phyloP scores from a whole-genome alignment of 1,140 invertebrate genomes.

The Halictus rubicundus region DNA sequence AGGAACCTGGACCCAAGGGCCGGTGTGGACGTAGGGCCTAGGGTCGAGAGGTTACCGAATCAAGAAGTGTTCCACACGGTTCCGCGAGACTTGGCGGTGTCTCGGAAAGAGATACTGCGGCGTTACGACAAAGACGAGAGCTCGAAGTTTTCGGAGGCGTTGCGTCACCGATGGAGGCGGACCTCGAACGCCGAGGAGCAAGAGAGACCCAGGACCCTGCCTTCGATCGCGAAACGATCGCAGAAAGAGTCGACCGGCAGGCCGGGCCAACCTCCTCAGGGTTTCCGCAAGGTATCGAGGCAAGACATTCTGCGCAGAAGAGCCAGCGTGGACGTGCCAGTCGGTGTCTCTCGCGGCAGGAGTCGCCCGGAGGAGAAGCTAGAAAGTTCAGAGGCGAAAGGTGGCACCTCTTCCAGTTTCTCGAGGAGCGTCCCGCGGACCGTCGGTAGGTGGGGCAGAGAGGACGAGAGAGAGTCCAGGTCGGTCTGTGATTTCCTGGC shows the following conservation, averaged over 20 bases:
- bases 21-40: neutral
- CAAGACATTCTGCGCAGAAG: slow-evolving; percentile 74
- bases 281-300: slow-evolving; percentile 66
- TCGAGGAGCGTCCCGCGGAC: slow-evolving; percentile 43
- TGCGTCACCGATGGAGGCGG: slow-evolving; percentile 45
- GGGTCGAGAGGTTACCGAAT: neutral
- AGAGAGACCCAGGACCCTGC: slow-evolving; percentile 69
- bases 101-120: slow-evolving; percentile 70
- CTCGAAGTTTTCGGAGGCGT: slow-evolving; percentile 53
- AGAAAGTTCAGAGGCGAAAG: slow-evolving; percentile 48
- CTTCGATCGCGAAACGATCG: slow-evolving; percentile 60
- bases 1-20: neutral
- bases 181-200: slow-evolving; percentile 32
- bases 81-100: slow-evolving; percentile 56
- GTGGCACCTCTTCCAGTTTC: slow-evolving; percentile 20
- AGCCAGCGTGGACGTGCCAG: slow-evolving; percentile 61
- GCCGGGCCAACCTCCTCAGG: slow-evolving; percentile 22
- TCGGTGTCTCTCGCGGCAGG: neutral
- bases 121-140: slow-evolving; percentile 59
- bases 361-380: slow-evolving; percentile 12
- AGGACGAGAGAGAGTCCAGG: slow-evolving; percentile 60
- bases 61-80: slow-evolving; percentile 45
- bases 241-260: slow-evolving; percentile 41
- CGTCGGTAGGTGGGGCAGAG: slow-evolving; percentile 26
- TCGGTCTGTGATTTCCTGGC: slow-evolving; percentile 68